Conservation (phyloP, 2,113 vertebrate species). For the Crotalus viridis region DNA sequence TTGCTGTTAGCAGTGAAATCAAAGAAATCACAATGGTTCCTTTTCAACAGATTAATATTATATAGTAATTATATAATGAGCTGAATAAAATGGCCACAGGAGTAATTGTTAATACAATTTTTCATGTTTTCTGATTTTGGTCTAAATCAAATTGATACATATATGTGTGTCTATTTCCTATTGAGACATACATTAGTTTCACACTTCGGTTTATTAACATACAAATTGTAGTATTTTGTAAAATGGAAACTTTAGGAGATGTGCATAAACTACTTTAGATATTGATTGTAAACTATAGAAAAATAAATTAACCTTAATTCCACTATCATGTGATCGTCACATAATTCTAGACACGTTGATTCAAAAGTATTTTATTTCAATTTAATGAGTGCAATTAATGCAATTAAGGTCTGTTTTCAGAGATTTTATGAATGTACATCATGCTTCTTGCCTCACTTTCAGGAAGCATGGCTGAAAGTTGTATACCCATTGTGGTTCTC, state of each 20-base stretch:
- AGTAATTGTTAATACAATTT: conserved; percentile 20
- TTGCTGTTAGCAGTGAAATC: conserved; percentile 12
- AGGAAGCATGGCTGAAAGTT: background rate
- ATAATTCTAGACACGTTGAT: background rate
- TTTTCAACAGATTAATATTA: background rate
- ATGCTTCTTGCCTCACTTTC: background rate
- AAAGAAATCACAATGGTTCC: background rate
- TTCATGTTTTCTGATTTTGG: background rate
- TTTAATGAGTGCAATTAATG: background rate
- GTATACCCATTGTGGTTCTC: background rate
- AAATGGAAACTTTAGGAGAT: background rate
- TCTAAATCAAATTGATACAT: background rate
- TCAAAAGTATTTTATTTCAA: background rate
- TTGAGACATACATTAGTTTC: conserved; percentile 6
- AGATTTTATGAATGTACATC: background rate
- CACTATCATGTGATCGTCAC: background rate
- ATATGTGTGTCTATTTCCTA: background rate
- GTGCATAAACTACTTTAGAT: background rate
- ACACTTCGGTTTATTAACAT: background rate
- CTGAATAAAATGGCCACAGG: conserved; percentile 9
- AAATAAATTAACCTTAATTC: background rate
- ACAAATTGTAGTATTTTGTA: background rate
- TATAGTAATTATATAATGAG: conserved; percentile 17
- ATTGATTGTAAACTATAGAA: background rate
- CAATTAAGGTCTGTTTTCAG: background rate